A percentile compares a stretch with the other conserved stretches of the same genome.
Conservation (phyloP, 2,888 invertebrate species). For the Linnaemya vulpina region DNA sequence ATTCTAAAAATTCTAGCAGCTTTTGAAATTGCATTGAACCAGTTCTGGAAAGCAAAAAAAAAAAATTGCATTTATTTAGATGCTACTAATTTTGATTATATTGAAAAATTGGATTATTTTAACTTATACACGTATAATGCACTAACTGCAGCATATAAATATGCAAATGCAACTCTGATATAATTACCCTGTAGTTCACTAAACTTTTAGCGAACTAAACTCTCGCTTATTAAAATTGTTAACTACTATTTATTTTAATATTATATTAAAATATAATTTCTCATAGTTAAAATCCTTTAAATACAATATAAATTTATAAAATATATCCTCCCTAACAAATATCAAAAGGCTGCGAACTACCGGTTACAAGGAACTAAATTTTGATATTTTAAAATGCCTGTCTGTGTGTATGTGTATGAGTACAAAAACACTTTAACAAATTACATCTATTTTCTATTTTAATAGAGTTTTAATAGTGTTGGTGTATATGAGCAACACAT, state of each 20-base stretch:
- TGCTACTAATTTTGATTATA: slow-evolving; percentile 59
- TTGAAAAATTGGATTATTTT: slow-evolving; percentile 62
- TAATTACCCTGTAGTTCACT: slow-evolving; percentile 15
- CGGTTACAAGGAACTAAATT: not conserved
- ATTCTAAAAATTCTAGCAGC: not conserved
- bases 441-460: slow-evolving; percentile 63
- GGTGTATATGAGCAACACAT: slow-evolving; percentile 25
- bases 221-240: too few relatives aligned
- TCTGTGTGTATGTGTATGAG: not conserved
- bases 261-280: too few relatives aligned
- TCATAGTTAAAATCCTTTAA: too few relatives aligned
- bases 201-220: too few relatives aligned
- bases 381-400: not conserved
- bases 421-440: slow-evolving; percentile 30
- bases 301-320: too few relatives aligned
- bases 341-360: not conserved
- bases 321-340: too few relatives aligned
- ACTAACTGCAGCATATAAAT: too few relatives aligned
- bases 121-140: slow-evolving; percentile 5
- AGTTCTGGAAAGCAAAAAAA: slow-evolving; percentile 3
- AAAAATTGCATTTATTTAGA: slow-evolving; percentile 33
- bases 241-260: too few relatives aligned
- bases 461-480: slow-evolving; percentile 65
- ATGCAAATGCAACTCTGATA: not conserved
- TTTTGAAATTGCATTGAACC: slow-evolving; percentile 12